Evolutionary conservation across 2,113 vertebrate species (phyloP), one percentile per base, ranked within the genome.

Genomic region (Natator depressus): DNA sequence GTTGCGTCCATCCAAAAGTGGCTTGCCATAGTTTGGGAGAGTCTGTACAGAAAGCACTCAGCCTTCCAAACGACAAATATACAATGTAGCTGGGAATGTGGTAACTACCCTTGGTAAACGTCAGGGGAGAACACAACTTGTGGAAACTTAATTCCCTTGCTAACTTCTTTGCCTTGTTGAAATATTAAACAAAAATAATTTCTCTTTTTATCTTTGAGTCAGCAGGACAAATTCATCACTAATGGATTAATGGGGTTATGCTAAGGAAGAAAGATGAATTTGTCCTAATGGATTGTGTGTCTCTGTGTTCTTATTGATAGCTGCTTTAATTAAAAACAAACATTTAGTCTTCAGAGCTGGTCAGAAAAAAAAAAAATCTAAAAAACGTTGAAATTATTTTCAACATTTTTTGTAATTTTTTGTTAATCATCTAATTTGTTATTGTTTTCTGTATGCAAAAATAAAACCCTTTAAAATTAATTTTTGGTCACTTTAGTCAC

Each of bases 141-240:
- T 97, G 49, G 84, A 93, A 95, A 97, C 93, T 3, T 0, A 97
- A 97, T 98, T 97, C 96, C 96, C 96, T 96, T 5, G 4, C 96
- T 97, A 97, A 97, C 97, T 96, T 98, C 95, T 98, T 97, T 97
- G 95, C 96, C 97, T 97, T 97, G 95, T 96, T 97, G 97, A 98
- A 97, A 97, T 97, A 97, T 97, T 97, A 97, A 98, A 97, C 97
- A 98, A 97, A 97, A 98, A 97, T 96, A 97, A 93, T 94, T 94
- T 93, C 85, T 95, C 94, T 96, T 98, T 97, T 98, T 97, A 96
- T 96, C 94, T 97, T 87, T 91, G 96, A 98, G 96, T 96, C 97
- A 97, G 92, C 57, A 0, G 95, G 95, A 95, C 93, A 96, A 94
- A 97, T 96, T 94, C 89, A 91, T 97, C 95, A 96, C 96, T 96